Conservation (phyloP, 2,113 vertebrate species). For the Ochotona princeps region DNA sequence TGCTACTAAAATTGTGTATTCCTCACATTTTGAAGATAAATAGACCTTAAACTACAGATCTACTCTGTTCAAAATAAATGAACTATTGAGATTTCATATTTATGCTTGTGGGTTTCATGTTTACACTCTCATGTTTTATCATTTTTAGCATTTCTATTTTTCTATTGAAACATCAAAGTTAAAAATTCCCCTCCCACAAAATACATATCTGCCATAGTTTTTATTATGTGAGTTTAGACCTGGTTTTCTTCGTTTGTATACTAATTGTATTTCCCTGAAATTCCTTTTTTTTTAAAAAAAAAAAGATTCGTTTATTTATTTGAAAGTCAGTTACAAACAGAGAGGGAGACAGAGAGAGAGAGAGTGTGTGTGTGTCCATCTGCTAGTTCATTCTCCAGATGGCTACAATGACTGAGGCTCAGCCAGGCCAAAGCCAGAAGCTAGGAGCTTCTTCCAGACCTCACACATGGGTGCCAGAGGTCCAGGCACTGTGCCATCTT, state of each 20-base stretch:
- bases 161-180: not conserved
- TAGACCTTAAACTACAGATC: not conserved
- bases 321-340: too few species aligned
- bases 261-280: not conserved
- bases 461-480: too few species aligned
- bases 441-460: too few species aligned
- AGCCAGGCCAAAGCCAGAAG: too few species aligned
- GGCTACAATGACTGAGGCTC: too few species aligned
- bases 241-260: not conserved
- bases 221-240: not conserved
- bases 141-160: slow-evolving; percentile 18
- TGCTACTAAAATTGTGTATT: not conserved
- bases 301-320: too few species aligned
- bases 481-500: too few species aligned
- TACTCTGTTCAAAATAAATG: slow-evolving; percentile 13
- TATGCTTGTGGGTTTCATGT: not conserved
- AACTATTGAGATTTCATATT: not conserved
- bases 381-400: too few species aligned
- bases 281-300: not conserved
- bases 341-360: too few species aligned
- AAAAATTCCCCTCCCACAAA: not conserved
- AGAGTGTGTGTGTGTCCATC: too few species aligned
- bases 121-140: not conserved
- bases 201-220: not conserved
- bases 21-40: not conserved